Conservation (phyloP, 2,113 vertebrate species). For the Mugil cephalus region DNA sequence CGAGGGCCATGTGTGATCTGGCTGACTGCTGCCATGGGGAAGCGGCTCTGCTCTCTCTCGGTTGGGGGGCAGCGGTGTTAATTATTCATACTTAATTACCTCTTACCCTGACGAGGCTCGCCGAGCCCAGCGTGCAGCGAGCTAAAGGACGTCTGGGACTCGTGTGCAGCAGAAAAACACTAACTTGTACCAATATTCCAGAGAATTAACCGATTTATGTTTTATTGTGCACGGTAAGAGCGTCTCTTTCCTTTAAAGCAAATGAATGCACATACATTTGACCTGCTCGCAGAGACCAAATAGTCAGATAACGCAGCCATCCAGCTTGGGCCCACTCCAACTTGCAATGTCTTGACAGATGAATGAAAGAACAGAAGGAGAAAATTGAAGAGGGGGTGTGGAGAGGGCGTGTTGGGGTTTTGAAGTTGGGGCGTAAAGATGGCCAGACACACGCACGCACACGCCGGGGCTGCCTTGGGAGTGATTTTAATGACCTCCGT, state of each 20-base stretch:
- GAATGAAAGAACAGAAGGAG: slow-evolving; percentile 82
- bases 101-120: slow-evolving; percentile 71
- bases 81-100: slow-evolving; percentile 89
- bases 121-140: slow-evolving; percentile 71
- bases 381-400: slow-evolving; percentile 64
- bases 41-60: slow-evolving; percentile 75
- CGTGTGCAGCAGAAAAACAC: slow-evolving; percentile 36
- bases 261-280: slow-evolving; percentile 42
- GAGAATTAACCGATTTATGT: slow-evolving; percentile 17
- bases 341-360: slow-evolving; percentile 50
- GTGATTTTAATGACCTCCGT: slow-evolving; percentile 88
- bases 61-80: slow-evolving; percentile 77
- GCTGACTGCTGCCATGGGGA: slow-evolving; percentile 76
- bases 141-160: slow-evolving; percentile 70
- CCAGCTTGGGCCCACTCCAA: slow-evolving; percentile 31
- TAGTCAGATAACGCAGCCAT: slow-evolving; percentile 22
- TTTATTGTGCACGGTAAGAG: slow-evolving; percentile 5
- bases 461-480: slow-evolving; percentile 84
- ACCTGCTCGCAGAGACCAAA: slow-evolving; percentile 6
- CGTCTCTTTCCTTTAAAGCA: not conserved
- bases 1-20: slow-evolving; percentile 77
- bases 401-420: slow-evolving; percentile 31
- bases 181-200: slow-evolving; percentile 44
- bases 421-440: slow-evolving; percentile 21
- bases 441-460: slow-evolving; percentile 19